Evolutionary conservation across 2,113 vertebrate species (phyloP).

Genomic region (Leuciscus idus): DNA sequence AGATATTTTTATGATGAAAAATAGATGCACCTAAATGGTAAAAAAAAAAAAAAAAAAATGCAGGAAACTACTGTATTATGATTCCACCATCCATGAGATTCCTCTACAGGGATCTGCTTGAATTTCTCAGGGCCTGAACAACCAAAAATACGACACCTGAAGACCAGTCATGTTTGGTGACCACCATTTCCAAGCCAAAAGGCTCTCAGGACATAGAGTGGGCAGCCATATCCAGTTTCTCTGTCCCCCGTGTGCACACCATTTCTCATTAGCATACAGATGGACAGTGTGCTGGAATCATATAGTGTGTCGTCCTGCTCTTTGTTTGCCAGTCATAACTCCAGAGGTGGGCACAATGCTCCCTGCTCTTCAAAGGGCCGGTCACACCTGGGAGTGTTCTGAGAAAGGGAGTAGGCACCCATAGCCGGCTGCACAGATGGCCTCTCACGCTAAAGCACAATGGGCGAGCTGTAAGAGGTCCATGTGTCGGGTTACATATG

Average conservation of each 20-base stretch:
- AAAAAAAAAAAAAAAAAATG: neutral
- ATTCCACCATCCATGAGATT: neutral
- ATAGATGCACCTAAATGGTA: no score
- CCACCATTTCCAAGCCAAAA: slow-evolving; percentile 24
- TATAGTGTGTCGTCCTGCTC: slow-evolving; percentile 50
- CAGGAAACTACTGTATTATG: neutral
- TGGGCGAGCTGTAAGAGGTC: slow-evolving; percentile 59
- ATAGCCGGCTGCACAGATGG: slow-evolving; percentile 66
- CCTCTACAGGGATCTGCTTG: neutral
- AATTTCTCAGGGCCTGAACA: neutral
- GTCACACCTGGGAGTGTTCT: slow-evolving; percentile 73
- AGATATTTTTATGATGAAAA: no score
- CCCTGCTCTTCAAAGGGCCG: slow-evolving; percentile 62
- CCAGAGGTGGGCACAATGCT: slow-evolving; percentile 63
- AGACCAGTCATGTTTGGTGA: slow-evolving; percentile 18
- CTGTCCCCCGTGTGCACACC: slow-evolving; percentile 25
- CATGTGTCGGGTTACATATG: slow-evolving; percentile 75
- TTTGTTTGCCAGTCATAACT: slow-evolving; percentile 57
- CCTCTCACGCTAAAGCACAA: slow-evolving; percentile 60
- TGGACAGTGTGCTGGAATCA: slow-evolving; percentile 70
- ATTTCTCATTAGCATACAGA: slow-evolving; percentile 70
- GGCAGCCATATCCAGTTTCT: slow-evolving; percentile 53
- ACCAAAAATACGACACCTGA: slow-evolving; percentile 20
- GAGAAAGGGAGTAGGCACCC: slow-evolving; percentile 63
- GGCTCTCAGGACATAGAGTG: slow-evolving; percentile 38